phyloP scores from a whole-genome alignment of 2,888 invertebrate genomes.

The Neoascia interrupta region DNA sequence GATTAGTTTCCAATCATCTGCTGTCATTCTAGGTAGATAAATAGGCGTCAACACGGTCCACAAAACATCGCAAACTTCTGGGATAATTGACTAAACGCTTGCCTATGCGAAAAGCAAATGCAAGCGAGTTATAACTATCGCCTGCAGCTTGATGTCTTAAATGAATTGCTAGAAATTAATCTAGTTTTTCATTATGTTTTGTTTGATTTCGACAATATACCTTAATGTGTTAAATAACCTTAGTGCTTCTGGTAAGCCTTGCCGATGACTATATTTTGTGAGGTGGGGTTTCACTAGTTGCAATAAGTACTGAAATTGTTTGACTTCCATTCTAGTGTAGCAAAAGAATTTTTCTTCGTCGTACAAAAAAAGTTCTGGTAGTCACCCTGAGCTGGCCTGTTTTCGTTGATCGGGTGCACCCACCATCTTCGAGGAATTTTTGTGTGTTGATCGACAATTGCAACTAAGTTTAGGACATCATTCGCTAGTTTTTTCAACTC shows the following conservation, averaged over 20 bases:
- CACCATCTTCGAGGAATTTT: not conserved
- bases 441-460: not conserved
- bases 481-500: not conserved
- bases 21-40: no score
- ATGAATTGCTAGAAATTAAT: no score
- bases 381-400: not conserved
- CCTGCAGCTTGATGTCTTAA: no score
- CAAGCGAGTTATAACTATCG: no score
- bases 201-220: no score
- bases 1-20: no score
- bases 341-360: not conserved
- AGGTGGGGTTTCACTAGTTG: not conserved
- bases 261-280: not conserved
- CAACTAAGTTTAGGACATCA: not conserved
- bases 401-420: slow-evolving; percentile 2
- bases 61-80: no score
- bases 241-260: not conserved
- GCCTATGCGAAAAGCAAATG: no score
- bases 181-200: no score
- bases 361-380: not conserved
- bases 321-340: slow-evolving; percentile 1
- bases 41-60: no score
- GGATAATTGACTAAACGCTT: no score
- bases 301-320: not conserved
- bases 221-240: not conserved